These are phyloP conservation scores for Megalops atlanticus DNA, from an alignment of 2,113 vertebrate genomes.

Conservation along the genomic window DNA sequence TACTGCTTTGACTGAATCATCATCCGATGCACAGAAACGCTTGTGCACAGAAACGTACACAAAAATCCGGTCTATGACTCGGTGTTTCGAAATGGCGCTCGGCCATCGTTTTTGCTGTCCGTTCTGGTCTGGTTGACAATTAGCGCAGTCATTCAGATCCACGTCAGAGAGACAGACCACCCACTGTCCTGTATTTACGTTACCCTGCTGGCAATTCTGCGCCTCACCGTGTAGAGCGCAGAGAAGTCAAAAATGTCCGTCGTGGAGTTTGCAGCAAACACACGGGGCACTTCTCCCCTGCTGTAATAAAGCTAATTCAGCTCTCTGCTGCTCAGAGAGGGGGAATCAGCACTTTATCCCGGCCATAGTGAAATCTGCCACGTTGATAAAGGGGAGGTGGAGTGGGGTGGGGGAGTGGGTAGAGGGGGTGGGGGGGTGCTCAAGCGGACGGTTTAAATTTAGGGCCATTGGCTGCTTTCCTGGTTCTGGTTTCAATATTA, in stretches of 20 bases:
- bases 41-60: too few species aligned
- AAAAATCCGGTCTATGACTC: slow-evolving; percentile 34
- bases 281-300: not conserved
- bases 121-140: slow-evolving; percentile 41
- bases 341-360: not conserved
- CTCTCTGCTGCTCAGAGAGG: not conserved
- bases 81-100: slow-evolving; percentile 12
- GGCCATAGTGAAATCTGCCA: slow-evolving; percentile 21
- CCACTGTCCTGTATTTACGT: slow-evolving; percentile 11
- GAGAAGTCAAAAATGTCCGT: not conserved
- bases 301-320: not conserved
- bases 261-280: not conserved
- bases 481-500: slow-evolving; percentile 34
- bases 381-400: slow-evolving; percentile 29
- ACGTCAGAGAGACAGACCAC: slow-evolving; percentile 30
- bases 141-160: slow-evolving; percentile 21
- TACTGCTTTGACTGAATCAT: not conserved
- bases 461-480: slow-evolving; percentile 34
- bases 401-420: not conserved
- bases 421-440: slow-evolving; percentile 2
- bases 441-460: slow-evolving; percentile 43
- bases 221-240: not conserved
- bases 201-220: not conserved
- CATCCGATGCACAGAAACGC: too few species aligned
- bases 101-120: slow-evolving; percentile 40